These are phyloP conservation scores for Frankliniella intonsa DNA, from an alignment of 2,888 invertebrate genomes.

Conservation along the genomic window DNA sequence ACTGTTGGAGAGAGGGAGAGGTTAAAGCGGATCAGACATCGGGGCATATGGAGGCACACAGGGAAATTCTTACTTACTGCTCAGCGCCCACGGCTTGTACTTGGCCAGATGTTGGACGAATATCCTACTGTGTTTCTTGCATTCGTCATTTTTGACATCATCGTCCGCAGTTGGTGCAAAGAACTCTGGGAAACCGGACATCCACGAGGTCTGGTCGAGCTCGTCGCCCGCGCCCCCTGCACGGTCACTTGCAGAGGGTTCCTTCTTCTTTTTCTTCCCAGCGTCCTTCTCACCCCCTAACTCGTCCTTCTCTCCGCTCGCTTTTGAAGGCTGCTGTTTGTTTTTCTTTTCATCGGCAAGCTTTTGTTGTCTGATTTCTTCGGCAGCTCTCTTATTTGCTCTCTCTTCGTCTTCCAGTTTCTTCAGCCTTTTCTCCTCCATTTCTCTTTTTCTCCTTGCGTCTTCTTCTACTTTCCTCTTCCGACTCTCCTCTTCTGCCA, in stretches of 20 bases:
- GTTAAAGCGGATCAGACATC: neutral
- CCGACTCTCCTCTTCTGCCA: neutral
- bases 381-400: neutral
- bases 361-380: too few relatives aligned
- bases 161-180: slow-evolving; percentile 33
- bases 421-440: neutral
- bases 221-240: neutral
- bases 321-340: too few relatives aligned
- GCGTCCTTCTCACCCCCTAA: neutral
- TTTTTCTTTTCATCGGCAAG: too few relatives aligned
- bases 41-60: neutral
- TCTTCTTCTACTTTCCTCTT: neutral
- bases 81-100: slow-evolving; percentile 39
- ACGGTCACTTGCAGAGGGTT: neutral
- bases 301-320: too few relatives aligned
- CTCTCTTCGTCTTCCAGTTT: neutral
- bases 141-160: slow-evolving; percentile 38
- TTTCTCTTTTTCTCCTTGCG: neutral
- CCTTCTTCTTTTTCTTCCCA: neutral
- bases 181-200: slow-evolving; percentile 16
- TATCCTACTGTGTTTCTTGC: slow-evolving; percentile 39
- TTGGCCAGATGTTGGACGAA: slow-evolving; percentile 38
- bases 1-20: slow-evolving; percentile 29
- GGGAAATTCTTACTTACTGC: slow-evolving; percentile 38
- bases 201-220: neutral